These are phyloP conservation scores for Manis crassicaudata DNA, from an alignment of 2,797 vertebrate genomes.

Conservation along the genomic window DNA sequence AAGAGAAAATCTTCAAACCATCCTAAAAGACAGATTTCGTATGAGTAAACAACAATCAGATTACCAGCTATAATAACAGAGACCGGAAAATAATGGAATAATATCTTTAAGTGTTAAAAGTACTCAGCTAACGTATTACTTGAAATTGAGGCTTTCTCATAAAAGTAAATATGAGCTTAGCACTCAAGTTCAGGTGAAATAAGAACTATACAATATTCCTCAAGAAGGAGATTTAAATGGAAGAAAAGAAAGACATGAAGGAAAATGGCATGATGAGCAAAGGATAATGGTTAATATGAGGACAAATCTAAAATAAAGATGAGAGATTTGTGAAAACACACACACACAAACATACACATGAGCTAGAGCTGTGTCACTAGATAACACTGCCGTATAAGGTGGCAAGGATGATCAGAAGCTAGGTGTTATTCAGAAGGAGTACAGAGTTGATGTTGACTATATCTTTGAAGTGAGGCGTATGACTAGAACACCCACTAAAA, in stretches of 20 bases:
- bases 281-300: not conserved
- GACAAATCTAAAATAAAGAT: not conserved
- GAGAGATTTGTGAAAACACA: not conserved
- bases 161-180: not conserved
- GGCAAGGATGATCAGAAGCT: not conserved
- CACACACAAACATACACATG: not conserved
- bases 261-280: not conserved
- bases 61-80: not conserved
- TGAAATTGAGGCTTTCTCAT: not conserved
- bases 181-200: not conserved
- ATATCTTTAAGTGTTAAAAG: constrained; percentile 21
- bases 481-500: not conserved
- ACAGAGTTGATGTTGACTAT: not conserved
- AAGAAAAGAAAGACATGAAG: not conserved
- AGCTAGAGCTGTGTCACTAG: not conserved
- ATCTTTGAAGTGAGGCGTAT: not conserved
- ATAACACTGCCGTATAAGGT: not conserved
- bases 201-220: not conserved
- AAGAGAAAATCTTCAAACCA: constrained; percentile 33
- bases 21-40: not conserved
- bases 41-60: not conserved
- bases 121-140: not conserved
- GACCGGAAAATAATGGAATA: not conserved
- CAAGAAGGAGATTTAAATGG: constrained; percentile 2
- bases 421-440: not conserved